A percentile compares a stretch with the other conserved stretches of the same genome.
These are phyloP conservation scores for Brachylomia viminalis DNA, from an alignment of 2,888 invertebrate genomes.

Conservation along the genomic window DNA sequence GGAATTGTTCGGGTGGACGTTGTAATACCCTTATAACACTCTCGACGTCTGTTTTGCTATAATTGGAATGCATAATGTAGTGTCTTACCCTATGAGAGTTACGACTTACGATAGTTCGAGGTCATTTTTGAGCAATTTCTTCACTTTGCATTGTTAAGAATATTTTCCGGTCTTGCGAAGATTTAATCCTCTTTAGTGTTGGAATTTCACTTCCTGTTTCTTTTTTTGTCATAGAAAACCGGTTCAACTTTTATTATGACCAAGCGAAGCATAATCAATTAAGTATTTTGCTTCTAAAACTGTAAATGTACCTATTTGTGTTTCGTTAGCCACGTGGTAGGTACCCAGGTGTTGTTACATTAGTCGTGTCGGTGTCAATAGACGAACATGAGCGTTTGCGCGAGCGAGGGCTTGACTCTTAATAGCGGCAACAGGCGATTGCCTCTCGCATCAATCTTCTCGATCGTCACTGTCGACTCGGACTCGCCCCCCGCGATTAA, in stretches of 20 bases:
- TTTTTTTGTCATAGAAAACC: background rate
- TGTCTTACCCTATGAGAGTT: conserved; percentile 60
- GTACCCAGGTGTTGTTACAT: conserved; percentile 57
- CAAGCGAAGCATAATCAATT: conserved; percentile 26
- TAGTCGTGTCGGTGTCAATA: conserved; percentile 73
- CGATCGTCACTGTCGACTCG: conserved; percentile 84
- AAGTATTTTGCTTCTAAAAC: conserved; percentile 43
- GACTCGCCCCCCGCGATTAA: conserved; percentile 86
- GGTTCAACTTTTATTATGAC: conserved; percentile 10
- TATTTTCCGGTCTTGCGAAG: conserved; percentile 6
- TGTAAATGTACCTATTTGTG: conserved; percentile 49
- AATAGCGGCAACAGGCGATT: conserved; percentile 77
- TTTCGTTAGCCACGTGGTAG: conserved; percentile 60
- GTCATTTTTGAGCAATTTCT: conserved; percentile 29
- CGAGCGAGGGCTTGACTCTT: conserved; percentile 73
- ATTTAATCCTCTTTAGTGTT: conserved; percentile 5
- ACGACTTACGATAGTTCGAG: conserved; percentile 44
- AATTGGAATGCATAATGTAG: conserved; percentile 68
- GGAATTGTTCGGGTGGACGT: conserved; percentile 72
- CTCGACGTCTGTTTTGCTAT: conserved; percentile 65
- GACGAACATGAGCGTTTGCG: conserved; percentile 65
- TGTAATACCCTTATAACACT: conserved; percentile 62
- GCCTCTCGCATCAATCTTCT: conserved; percentile 83
- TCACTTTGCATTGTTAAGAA: conserved; percentile 16
- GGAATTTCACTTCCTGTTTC: conserved; percentile 7